Evolutionary conservation across 2,888 invertebrate species (phyloP), one percentile per base, ranked within the genome.

Genomic region (Empis stercorea): DNA sequence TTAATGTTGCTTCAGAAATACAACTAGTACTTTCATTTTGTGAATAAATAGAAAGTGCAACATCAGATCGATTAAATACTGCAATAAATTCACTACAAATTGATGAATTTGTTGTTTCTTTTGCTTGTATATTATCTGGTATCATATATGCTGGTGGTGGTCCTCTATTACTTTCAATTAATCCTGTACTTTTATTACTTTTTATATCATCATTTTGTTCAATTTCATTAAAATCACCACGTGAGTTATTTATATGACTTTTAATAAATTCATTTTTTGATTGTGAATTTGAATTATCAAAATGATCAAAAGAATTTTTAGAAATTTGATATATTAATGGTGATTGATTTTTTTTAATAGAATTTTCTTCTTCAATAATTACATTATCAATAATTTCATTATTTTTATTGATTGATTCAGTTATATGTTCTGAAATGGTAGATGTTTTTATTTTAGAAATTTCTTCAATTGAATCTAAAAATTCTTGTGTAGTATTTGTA

Each of bases 1-100:
- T 64, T 7, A 61, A 41, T 10, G 58, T 56, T 2, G 58, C 52
- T 32, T 62, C 61, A 0, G 58, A 42, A 5, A 23, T 9, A 40
- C 23, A n/a, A n/a, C n/a, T n/a, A n/a, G n/a, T 40, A 34, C 54
- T 59, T 7, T 54, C 54, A 51, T 55, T 55, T 17, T 53, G 47
- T 5, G 55, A 55, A 15, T 55, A 27, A 2, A 53, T 45, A 1
- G 59, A 55, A 27, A 56, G 37, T 46, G 59, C 61, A 39, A 54
- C 11, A 47, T 60, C 60, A 9, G 59, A 58, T 46, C 59, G 55
- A 53, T 56, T 58, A 42, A 62, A 60, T 43, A 59, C 52, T 5
- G 54, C 53, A 6, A 59, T 54, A 41, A 62, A 57, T 51, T 63
- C 61, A 30, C 49, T 59, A 15, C 58, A 58, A 48, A 57, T 50